phyloP scores from a whole-genome alignment of 1,140 invertebrate species.

The Adoxophyes honmai region DNA sequence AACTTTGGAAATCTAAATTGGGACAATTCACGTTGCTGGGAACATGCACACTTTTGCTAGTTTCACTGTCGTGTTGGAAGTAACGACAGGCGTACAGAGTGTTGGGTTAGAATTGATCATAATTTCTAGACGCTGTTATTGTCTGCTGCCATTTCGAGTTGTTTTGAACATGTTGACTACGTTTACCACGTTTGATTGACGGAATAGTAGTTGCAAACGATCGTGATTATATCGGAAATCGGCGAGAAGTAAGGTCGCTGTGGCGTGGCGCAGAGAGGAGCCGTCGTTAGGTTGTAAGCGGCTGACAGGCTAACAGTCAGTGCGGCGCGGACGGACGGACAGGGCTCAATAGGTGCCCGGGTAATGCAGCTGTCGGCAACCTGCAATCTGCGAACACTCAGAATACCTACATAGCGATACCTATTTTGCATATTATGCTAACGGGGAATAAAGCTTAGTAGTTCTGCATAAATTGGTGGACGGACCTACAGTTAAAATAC shows the following conservation, averaged over 20 bases:
- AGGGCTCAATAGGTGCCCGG: neutral
- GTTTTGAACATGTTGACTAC: neutral
- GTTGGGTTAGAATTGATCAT: neutral
- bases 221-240: slow-evolving; percentile 27
- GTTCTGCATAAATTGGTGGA: no score
- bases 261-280: slow-evolving; percentile 35
- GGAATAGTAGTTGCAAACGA: slow-evolving; percentile 37
- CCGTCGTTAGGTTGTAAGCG: slow-evolving; percentile 38
- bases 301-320: slow-evolving; percentile 37
- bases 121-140: neutral
- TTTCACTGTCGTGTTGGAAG: slow-evolving; percentile 2
- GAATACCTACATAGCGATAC: neutral
- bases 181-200: slow-evolving; percentile 29
- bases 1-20: slow-evolving; percentile 8
- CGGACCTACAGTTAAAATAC: no score
- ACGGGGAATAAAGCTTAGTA: no score
- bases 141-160: neutral
- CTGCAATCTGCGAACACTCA: neutral
- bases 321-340: neutral
- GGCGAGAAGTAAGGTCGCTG: slow-evolving; percentile 28
- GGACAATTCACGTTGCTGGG: neutral
- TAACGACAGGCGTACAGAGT: slow-evolving; percentile 6
- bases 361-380: slow-evolving; percentile 10
- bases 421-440: no score
- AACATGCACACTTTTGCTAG: no score